phyloP scores from a whole-genome alignment of 2,113 vertebrate species.

The Vulpes lagopus region DNA sequence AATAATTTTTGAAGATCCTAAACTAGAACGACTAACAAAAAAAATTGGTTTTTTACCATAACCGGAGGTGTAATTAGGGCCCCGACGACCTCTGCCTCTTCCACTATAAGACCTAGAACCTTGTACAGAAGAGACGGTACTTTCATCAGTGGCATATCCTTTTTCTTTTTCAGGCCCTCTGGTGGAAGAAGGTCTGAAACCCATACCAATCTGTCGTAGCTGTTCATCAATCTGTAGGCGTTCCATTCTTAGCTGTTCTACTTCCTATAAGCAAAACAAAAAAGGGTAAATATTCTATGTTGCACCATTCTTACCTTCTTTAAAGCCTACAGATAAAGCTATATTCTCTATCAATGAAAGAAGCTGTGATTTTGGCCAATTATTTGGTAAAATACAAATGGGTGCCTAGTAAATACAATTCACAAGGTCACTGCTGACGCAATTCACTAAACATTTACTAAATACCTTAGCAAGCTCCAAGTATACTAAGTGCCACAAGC shows the following conservation, averaged over 20 bases:
- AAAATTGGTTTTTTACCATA: conserved; percentile 89
- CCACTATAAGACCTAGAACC: conserved; percentile 95
- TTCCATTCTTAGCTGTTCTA: conserved; percentile 98
- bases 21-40: conserved; percentile 41
- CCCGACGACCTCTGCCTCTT: conserved; percentile 95
- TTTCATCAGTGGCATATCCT: conserved; percentile 92
- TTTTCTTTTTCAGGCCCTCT: conserved; percentile 93
- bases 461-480: background rate
- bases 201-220: conserved; percentile 96
- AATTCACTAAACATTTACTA: conserved; percentile 1
- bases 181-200: conserved; percentile 92
- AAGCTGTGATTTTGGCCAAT: background rate
- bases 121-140: conserved; percentile 91
- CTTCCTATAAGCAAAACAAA: conserved; percentile 90
- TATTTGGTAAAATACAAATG: background rate
- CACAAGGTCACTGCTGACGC: background rate
- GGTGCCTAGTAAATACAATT: conserved; percentile 12
- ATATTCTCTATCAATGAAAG: background rate
- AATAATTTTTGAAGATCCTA: background rate
- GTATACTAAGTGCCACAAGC: background rate
- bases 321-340: conserved; percentile 1
- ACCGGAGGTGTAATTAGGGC: conserved; percentile 95
- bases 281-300: conserved; percentile 1
- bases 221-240: conserved; percentile 98
- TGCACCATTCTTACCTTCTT: background rate